A percentile compares a stretch with the other conserved stretches of the same genome.
Evolutionary conservation across 1,140 invertebrate genomes (phyloP).

Genomic region (Glossosoma conforme): DNA sequence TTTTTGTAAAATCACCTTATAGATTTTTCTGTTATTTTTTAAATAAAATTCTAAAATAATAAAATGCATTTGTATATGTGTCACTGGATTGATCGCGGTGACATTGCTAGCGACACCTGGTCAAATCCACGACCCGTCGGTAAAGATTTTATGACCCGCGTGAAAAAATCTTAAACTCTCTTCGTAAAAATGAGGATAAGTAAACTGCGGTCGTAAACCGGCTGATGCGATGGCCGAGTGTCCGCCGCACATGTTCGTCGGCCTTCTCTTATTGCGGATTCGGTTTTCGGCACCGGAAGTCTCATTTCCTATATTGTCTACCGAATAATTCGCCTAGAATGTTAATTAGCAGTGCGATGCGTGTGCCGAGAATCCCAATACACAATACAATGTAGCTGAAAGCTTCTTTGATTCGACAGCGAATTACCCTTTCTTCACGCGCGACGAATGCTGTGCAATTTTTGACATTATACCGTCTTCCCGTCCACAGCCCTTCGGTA

Average conservation of each 20-base stretch:
- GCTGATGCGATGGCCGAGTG: neutral
- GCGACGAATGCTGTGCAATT: conserved; percentile 1
- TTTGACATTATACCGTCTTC: conserved; percentile 9
- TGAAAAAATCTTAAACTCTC: no score
- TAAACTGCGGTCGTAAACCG: neutral
- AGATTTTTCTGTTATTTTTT: no score
- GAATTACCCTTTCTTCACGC: neutral
- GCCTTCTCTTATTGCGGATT: conserved; percentile 5
- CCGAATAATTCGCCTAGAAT: conserved; percentile 18
- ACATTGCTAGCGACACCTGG: no score
- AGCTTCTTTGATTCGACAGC: conserved; percentile 1
- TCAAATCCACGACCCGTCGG: no score
- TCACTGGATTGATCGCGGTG: no score
- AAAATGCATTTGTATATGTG: no score
- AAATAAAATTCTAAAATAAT: no score
- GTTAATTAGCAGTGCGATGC: conserved; percentile 8
- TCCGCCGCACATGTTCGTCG: neutral
- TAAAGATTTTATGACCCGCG: no score
- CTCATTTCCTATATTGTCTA: conserved; percentile 25
- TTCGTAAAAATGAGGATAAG: neutral
- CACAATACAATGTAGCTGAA: conserved; percentile 1
- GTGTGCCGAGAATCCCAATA: conserved; percentile 5
- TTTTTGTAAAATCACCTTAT: no score
- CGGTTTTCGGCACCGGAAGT: conserved; percentile 27
- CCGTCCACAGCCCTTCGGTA: conserved; percentile 7